Evolutionary conservation across 2,113 vertebrate species (phyloP).

Genomic region (Leptobrachium leishanense): DNA sequence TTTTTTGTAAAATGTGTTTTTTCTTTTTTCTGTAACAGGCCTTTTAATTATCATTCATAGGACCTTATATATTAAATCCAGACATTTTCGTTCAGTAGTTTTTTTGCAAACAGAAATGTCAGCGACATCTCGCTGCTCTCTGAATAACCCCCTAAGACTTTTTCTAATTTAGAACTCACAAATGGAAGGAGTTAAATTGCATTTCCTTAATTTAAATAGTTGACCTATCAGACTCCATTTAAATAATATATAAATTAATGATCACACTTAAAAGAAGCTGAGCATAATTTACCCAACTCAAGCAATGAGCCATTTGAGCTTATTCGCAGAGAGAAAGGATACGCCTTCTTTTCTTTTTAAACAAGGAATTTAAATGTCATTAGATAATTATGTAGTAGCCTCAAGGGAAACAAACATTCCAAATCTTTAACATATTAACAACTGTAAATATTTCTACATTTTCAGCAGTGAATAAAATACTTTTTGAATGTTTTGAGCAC

Average conservation of each 20-base stretch:
- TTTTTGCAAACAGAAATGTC: too few species aligned
- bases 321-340: slow-evolving; percentile 10
- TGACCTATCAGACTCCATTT: not conserved
- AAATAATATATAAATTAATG: not conserved
- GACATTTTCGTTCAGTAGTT: too few species aligned
- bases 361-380: slow-evolving; percentile 13
- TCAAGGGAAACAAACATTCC: slow-evolving; percentile 8
- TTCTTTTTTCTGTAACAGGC: too few species aligned
- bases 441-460: slow-evolving; percentile 5
- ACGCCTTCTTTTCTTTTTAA: not conserved
- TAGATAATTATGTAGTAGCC: slow-evolving; percentile 19
- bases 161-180: too few species aligned
- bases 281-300: not conserved
- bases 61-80: too few species aligned
- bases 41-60: too few species aligned
- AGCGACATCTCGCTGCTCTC: too few species aligned
- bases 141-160: too few species aligned
- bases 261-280: not conserved
- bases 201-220: not conserved
- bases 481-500: too few species aligned
- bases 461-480: too few species aligned
- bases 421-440: not conserved
- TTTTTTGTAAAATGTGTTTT: too few species aligned
- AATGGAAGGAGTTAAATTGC: too few species aligned
- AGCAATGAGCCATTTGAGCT: not conserved